These are phyloP conservation scores for Anadara kagoshimensis DNA, from an alignment of 1,140 invertebrate genomes.

Conservation along the genomic window DNA sequence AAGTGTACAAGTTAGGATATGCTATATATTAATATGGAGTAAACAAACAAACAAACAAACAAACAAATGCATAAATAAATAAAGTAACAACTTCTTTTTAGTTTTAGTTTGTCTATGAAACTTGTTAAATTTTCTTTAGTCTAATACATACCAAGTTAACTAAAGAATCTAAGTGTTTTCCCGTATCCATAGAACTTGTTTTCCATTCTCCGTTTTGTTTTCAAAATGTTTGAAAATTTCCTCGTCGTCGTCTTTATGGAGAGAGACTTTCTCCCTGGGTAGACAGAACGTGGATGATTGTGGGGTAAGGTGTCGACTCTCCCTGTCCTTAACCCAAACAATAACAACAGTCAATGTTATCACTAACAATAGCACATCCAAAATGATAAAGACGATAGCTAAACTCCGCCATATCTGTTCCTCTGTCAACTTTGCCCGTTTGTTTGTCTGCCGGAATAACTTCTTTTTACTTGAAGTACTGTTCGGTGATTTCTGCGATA, in stretches of 20 bases:
- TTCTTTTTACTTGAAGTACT: no score
- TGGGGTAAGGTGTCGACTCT: neutral
- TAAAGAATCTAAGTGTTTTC: neutral
- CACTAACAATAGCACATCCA: conserved; percentile 5
- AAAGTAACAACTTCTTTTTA: neutral
- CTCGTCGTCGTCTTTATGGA: conserved; percentile 8
- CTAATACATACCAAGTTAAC: conserved; percentile 1
- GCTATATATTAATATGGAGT: no score
- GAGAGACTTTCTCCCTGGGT: conserved; percentile 1
- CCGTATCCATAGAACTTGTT: neutral
- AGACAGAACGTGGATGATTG: neutral
- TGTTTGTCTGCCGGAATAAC: no score
- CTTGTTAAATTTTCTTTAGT: neutral
- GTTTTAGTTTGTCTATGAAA: neutral
- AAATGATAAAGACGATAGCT: neutral
- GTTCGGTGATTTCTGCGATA: no score
- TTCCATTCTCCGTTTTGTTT: neutral
- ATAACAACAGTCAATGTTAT: conserved; percentile 13
- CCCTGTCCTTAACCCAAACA: conserved; percentile 7
- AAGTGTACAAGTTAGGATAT: no score
- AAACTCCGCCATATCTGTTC: conserved; percentile 2
- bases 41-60: no score
- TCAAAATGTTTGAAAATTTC: neutral
- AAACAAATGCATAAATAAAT: neutral
- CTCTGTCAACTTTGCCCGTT: no score